Evolutionary conservation across 2,797 vertebrate species (phyloP).

Genomic region (Cynopterus sphinx): DNA sequence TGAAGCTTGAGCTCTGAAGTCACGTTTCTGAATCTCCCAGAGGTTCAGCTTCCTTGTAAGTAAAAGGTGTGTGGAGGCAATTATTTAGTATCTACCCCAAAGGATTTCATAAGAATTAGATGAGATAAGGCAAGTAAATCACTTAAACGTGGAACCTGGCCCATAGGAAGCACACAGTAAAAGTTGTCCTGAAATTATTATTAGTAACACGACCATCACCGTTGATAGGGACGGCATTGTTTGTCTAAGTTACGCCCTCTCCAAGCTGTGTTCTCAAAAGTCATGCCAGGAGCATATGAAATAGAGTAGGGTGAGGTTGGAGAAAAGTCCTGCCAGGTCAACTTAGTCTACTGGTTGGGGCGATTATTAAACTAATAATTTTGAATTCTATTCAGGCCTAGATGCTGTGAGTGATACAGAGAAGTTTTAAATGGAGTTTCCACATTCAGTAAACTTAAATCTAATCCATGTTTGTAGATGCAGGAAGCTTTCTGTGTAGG

Average conservation of each 20-base stretch:
- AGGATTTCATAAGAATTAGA: neutral
- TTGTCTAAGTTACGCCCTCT: neutral
- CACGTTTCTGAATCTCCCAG: neutral
- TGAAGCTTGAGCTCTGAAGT: neutral
- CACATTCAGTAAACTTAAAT: neutral
- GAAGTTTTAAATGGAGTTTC: neutral
- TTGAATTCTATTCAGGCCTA: neutral
- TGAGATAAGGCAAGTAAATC: neutral
- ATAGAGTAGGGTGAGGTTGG: rapidly evolving
- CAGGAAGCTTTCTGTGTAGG: neutral
- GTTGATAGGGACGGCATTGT: rapidly evolving
- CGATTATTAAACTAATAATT: neutral
- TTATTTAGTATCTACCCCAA: neutral
- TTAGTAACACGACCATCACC: too few species aligned
- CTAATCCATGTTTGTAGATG: neutral
- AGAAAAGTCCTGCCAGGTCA: neutral
- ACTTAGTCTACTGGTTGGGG: neutral
- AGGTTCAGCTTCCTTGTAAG: neutral
- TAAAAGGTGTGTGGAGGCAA: neutral
- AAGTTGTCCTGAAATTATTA: neutral
- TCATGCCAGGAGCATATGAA: neutral
- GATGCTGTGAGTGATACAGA: neutral
- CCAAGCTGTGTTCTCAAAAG: rapidly evolving
- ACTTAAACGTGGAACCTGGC: neutral
- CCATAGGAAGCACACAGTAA: neutral